These are phyloP conservation scores for Drosophila mettleri DNA, from an alignment of 2,888 invertebrate genomes.

Conservation along the genomic window DNA sequence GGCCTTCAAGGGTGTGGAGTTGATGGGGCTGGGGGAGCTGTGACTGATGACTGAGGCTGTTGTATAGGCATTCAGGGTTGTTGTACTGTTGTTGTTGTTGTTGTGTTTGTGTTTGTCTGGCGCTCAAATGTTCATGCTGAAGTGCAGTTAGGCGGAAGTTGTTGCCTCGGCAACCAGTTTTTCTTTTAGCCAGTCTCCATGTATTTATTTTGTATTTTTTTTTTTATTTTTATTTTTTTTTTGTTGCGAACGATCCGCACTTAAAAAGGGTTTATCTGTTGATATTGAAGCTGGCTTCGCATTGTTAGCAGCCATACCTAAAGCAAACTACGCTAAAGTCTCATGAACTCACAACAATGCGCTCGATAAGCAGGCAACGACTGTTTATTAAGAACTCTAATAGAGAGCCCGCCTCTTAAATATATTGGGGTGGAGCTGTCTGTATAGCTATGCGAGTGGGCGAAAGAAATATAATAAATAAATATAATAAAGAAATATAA, in stretches of 20 bases:
- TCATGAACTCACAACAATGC: constrained; percentile 45
- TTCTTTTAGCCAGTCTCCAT: constrained; percentile 1
- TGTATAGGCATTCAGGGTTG: constrained; percentile 58
- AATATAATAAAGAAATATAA: too few relatives aligned
- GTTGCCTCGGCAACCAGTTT: constrained; percentile 48
- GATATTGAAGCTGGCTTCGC: constrained; percentile 23
- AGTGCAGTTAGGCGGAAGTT: constrained; percentile 75
- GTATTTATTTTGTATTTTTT: neutral
- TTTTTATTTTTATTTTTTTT: constrained; percentile 17
- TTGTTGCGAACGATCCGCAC: neutral
- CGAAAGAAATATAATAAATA: neutral
- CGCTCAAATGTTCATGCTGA: constrained; percentile 58
- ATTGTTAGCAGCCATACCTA: constrained; percentile 20
- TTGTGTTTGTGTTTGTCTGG: constrained; percentile 37
- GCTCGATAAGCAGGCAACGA: constrained; percentile 43
- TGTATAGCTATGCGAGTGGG: neutral
- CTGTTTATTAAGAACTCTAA: neutral
- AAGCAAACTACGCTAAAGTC: constrained; percentile 11
- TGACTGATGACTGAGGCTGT: constrained; percentile 53
- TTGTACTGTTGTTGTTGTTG: constrained; percentile 49
- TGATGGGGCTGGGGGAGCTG: constrained; percentile 3
- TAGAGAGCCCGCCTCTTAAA: neutral
- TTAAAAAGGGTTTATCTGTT: constrained; percentile 43
- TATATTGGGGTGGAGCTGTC: neutral
- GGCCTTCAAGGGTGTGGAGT: constrained; percentile 13